Base-by-base conservation (phyloP, 2,888 invertebrate genomes). In the Tenthredo notha region DNA sequence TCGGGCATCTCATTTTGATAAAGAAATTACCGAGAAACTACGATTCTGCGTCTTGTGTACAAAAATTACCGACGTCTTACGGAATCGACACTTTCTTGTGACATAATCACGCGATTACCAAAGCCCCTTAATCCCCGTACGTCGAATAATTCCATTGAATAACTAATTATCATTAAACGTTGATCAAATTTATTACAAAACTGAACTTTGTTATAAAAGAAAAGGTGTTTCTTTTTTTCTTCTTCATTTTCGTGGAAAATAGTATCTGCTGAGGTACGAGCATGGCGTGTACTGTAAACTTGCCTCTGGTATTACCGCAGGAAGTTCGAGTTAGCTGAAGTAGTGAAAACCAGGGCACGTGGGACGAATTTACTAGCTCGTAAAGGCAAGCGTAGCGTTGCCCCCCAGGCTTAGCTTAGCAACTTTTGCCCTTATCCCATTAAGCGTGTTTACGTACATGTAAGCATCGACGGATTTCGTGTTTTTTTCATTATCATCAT, bases 361-460 rank as follows among this genome's bases (percentile, higher is more conserved):
- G 47, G 40, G 33, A n/a, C 33, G 50, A 77, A 77, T 77, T 77
- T 77, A 77, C 54, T 40, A 25, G 77, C 47, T 33, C 54, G 47
- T 33, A 33, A 77, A 77, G 50, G 54, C 50, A n/a, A 25, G 33
- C 74, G 54, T 33, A 18, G 25, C 67, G 18, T 67, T 18, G 33
- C 67, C 67, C 67, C 67, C 33, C 9, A 33, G 67, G 67, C 33
- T 33, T 25, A 67, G 54, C 50, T 77, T 77, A 21, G 25, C 67
- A 43, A 40, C 72, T 37, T 72, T 72, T 2, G 18, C 12, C 77
- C 25, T 54, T 18, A 21, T 10, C 43, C 21, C 25, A 21, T 43
- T n/a, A 43, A 25, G 10, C 50, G n/a, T 33, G 15, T 33, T 33
- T 25, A 50, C 21, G 65, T 65, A 61, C 33, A 67, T 12, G 33